Conservation (phyloP, 2,797 vertebrate species). For the Parambassis ranga region DNA sequence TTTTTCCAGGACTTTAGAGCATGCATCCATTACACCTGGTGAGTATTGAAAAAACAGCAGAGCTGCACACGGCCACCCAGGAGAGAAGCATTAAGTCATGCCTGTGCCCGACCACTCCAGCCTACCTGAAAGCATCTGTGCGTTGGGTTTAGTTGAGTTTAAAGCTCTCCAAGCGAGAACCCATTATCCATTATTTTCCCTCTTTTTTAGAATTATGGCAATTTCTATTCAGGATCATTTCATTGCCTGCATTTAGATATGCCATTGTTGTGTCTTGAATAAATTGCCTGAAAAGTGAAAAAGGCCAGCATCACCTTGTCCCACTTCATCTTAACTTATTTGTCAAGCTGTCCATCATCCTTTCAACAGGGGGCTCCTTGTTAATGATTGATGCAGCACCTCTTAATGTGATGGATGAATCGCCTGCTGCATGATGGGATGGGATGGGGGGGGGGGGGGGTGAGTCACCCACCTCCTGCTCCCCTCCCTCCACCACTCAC, state of each 20-base stretch:
- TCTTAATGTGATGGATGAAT: slow-evolving; percentile 79
- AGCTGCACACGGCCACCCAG: slow-evolving; percentile 63
- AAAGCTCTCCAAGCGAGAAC: slow-evolving; percentile 24
- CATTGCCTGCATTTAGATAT: slow-evolving; percentile 36
- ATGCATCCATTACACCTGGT: slow-evolving; percentile 36
- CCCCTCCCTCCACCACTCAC: slow-evolving; percentile 36
- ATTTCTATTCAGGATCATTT: slow-evolving; percentile 41
- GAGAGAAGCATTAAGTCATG: slow-evolving; percentile 54
- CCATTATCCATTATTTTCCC: slow-evolving; percentile 49
- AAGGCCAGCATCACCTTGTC: slow-evolving; percentile 69
- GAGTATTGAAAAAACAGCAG: slow-evolving; percentile 1
- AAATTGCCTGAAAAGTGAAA: slow-evolving; percentile 48
- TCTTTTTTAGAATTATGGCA: slow-evolving; percentile 34
- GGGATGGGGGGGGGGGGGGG: too few species aligned
- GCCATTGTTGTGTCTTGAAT: slow-evolving; percentile 44
- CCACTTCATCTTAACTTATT: slow-evolving; percentile 75
- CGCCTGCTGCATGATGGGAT: slow-evolving; percentile 62
- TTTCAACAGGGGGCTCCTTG: slow-evolving; percentile 71
- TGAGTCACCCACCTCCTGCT: slow-evolving; percentile 44
- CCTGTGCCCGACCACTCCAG: slow-evolving; percentile 15
- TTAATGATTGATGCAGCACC: slow-evolving; percentile 81
- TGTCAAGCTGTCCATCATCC: slow-evolving; percentile 76
- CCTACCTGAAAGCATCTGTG: slow-evolving; percentile 30
- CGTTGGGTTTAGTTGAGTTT: slow-evolving; percentile 41
- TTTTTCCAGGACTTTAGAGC: slow-evolving; percentile 37